Percentiles rank a stretch among this genome's conserved stretches.
Evolutionary conservation across 2,113 vertebrate genomes (phyloP).

Genomic region (Hemichromis elongatus): DNA sequence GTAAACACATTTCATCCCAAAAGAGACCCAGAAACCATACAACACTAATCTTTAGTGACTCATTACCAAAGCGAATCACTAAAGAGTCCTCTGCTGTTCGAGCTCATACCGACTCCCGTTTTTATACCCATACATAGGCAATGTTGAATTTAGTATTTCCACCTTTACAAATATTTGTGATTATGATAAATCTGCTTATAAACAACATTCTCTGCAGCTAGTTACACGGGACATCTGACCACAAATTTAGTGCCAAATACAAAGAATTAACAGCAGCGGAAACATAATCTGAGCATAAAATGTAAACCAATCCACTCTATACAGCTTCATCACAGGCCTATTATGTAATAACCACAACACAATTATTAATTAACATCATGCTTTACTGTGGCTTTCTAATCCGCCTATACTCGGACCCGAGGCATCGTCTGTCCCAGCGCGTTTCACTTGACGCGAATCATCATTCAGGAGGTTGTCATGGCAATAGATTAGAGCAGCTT

Average conservation of each 20-base stretch:
- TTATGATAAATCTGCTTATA: background rate
- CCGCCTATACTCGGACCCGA: background rate
- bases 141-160: slow-evolving; percentile 16
- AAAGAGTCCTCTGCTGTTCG: background rate
- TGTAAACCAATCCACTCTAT: background rate
- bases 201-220: background rate
- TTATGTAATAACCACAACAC: slow-evolving; percentile 13
- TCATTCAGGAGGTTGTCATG: background rate
- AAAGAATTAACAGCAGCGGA: background rate
- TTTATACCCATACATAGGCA: slow-evolving; percentile 49
- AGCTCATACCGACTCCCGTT: background rate
- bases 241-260: background rate
- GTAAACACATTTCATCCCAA: slow-evolving; percentile 42
- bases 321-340: background rate
- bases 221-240: background rate
- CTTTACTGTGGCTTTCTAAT: background rate
- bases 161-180: slow-evolving; percentile 43
- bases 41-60: slow-evolving; percentile 27
- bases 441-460: background rate
- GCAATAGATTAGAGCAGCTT: slow-evolving; percentile 28
- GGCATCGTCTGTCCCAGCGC: background rate
- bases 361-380: background rate
- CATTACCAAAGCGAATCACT: slow-evolving; percentile 43
- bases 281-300: background rate
- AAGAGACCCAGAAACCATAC: slow-evolving; percentile 31